Evolutionary conservation across 2,113 vertebrate species (phyloP), one percentile per base, ranked within the genome.

Genomic region (Nothoprocta perdicaria): DNA sequence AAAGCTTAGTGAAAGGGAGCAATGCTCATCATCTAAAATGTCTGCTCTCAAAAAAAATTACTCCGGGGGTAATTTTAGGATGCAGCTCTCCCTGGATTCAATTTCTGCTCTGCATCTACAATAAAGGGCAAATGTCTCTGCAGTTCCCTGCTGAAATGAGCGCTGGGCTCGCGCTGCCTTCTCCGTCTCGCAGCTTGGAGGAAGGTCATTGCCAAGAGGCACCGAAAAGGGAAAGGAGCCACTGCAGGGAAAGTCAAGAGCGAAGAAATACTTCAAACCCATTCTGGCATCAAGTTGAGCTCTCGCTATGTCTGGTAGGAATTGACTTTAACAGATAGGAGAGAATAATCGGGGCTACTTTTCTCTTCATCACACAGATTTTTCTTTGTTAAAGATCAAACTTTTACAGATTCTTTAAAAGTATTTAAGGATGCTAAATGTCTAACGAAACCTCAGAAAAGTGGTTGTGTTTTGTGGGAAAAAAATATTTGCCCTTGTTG

Each of bases 111-210:
- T 92, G 93, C 96, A 93, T 95, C 87, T 91, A 85, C 92, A 94
- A 94, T 96, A 93, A 96, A 95, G 93, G 94, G 91, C 94, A 96
- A 96, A 95, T 72, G 79, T 94, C 92, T 96, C 73, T 91, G 76
- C 92, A 91, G 91, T 46, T 94, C 93, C 94, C 94, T 66, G 79
- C 93, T 95, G 94, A 93, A 94, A 95, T 92, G 81, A 86, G 90
- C 65, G 60, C 35, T 94, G 91, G 94, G 89, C 88, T 94, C 91
- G 81, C 86, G 82, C 84, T 81, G 84, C 63, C 65, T 93, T 83
- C 89, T 76, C 72, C 93, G 92, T 57, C 89, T 94, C 93, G 79
- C 88, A 89, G 91, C 86, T 92, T 95, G 95, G 93, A 96, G 95
- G 93, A 79, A 85, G 94, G 86, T 89, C 94, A 94, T 87, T 90